Evolutionary conservation across 2,797 vertebrate genomes (phyloP), one percentile per base, ranked within the genome.

Genomic region (Octomys mimax): DNA sequence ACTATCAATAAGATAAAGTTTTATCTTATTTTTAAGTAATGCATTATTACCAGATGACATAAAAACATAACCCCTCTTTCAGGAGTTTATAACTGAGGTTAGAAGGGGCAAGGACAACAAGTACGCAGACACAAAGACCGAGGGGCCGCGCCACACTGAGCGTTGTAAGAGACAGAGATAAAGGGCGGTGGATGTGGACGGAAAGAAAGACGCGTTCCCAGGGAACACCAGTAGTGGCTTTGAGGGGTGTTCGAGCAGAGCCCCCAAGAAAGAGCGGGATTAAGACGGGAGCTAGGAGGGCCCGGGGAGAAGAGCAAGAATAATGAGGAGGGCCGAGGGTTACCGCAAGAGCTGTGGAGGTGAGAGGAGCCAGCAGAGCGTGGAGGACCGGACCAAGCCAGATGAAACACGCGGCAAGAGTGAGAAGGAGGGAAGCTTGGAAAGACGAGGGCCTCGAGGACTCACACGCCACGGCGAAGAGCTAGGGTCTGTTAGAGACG

Each of bases 21-120:
- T 87, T 83, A 66, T 93, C 64, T 39, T 79, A 28, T 82, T 89
- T 71, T 91, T 73, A 96, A 84, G 46, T 11, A 82, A 52, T 94
- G 42, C 68, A 28, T 68, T 52, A 16, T 46, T 88, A 49, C 26
- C 42, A 78, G 61, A 83, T 42, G 54, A 36, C 33, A 59, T 26
- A 87, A 83, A 90, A 28, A 22, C 70, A 80, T 12, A 71, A 57
- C 49, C n/a, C 24, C 85, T 31, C 88, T 61, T 61, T 77, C 31
- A 78, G 36, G 42, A 83, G 64, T 31, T 68, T 91, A 28, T 71
- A 42, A 28, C 82, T n/a, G 39, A 22, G 54, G 31, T 42, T 8
- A 4, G 9, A 39, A 71, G 52, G 31, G 16, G 19, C 5, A 21
- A 18, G 49, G n/a, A 42, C 7, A 87, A 66, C 79, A 61, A 82